A percentile compares a stretch with the other conserved stretches of the same genome.
Conservation (phyloP, 1,140 invertebrate genomes). For the Heliconius congener region DNA sequence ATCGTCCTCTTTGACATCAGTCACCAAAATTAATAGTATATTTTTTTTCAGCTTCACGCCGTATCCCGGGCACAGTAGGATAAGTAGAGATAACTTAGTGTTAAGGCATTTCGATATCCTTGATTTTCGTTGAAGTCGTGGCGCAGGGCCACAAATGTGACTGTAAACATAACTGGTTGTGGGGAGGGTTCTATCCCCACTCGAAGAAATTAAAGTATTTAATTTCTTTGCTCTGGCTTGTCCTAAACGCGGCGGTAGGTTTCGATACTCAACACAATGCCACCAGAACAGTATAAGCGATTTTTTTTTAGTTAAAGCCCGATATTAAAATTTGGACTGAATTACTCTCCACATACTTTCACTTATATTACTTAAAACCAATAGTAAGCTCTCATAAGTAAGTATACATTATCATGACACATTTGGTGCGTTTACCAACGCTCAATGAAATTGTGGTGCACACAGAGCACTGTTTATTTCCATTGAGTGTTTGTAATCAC, state of each 20-base stretch:
- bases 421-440: conserved; percentile 20
- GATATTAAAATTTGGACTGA: neutral
- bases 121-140: too few species aligned
- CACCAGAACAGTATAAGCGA: neutral
- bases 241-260: too few species aligned
- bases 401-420: neutral
- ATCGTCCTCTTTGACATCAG: conserved; percentile 9
- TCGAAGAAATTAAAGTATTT: too few species aligned
- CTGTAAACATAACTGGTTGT: too few species aligned
- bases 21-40: neutral
- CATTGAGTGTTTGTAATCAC: conserved; percentile 66
- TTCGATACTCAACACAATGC: too few species aligned
- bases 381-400: neutral
- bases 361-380: neutral
- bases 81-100: too few species aligned
- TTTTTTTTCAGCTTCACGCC: neutral
- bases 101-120: too few species aligned
- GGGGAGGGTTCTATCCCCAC: too few species aligned
- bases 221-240: too few species aligned
- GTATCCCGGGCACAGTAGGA: too few species aligned
- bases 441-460: conserved; percentile 52
- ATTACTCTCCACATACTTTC: neutral
- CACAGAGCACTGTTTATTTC: conserved; percentile 55
- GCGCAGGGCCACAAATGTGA: too few species aligned
- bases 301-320: neutral